These are phyloP conservation scores for Halcyon leucocephala DNA, from an alignment of 2,797 vertebrate species.

Conservation along the genomic window DNA sequence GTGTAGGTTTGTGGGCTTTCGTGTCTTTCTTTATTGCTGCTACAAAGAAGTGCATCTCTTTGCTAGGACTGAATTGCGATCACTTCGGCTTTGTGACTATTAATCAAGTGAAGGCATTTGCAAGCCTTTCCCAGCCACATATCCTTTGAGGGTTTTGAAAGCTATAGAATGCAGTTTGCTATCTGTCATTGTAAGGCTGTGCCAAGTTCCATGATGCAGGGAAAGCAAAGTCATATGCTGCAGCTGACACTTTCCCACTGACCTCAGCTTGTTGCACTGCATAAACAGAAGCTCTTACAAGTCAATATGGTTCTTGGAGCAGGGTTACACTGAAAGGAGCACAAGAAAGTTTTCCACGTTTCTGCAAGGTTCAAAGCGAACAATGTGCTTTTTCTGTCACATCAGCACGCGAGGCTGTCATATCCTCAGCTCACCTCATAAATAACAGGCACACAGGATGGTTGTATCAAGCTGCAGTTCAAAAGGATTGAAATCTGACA, in stretches of 20 bases:
- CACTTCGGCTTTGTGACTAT: conserved; percentile 39
- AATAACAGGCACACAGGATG: neutral
- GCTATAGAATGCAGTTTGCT: conserved; percentile 41
- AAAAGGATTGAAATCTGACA: conserved; percentile 9
- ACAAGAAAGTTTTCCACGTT: neutral
- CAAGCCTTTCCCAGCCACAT: conserved; percentile 36
- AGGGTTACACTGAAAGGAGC: neutral
- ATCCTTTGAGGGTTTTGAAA: conserved; percentile 53
- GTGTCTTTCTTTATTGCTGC: neutral
- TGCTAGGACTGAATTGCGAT: conserved; percentile 42
- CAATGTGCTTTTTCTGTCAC: neutral
- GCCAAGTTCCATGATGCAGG: conserved; percentile 69
- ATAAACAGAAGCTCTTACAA: conserved; percentile 53
- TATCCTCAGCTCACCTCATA: conserved; percentile 43
- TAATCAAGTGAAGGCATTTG: conserved; percentile 52
- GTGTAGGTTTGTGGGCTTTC: conserved; percentile 22
- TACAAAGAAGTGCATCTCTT: conserved; percentile 50
- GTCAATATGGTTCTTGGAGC: conserved; percentile 26
- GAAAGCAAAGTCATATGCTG: conserved; percentile 39
- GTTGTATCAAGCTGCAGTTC: neutral
- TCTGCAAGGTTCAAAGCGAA: neutral
- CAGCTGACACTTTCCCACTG: conserved; percentile 57
- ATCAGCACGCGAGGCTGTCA: neutral
- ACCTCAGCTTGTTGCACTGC: conserved; percentile 44
- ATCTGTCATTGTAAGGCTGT: neutral